These are phyloP conservation scores for Spheniscus humboldti DNA, from an alignment of 2,797 vertebrate species.

Conservation along the genomic window DNA sequence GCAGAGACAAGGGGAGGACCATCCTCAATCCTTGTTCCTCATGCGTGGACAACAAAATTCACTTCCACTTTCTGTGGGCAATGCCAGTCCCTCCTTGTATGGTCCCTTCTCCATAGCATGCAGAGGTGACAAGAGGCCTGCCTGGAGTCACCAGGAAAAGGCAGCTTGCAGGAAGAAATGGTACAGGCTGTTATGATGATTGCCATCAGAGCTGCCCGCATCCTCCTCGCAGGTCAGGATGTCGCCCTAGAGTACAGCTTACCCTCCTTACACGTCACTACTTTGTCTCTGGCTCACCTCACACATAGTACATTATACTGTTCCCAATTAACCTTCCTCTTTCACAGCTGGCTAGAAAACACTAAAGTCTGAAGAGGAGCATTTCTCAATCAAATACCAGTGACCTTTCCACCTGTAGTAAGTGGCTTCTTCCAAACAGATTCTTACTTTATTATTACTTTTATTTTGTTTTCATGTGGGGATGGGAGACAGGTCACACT, in stretches of 20 bases:
- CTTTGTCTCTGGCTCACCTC: background rate
- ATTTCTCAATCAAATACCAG: slow-evolving; percentile 7
- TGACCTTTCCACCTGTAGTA: background rate
- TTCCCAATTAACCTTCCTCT: background rate
- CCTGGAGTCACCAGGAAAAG: background rate
- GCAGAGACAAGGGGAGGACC: background rate
- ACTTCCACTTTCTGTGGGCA: background rate
- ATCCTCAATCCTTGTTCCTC: background rate
- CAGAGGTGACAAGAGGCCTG: background rate
- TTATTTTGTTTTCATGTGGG: background rate
- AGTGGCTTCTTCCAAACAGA: background rate
- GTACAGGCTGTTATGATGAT: background rate
- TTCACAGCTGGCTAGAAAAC: background rate
- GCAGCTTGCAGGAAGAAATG: background rate
- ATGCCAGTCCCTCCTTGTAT: background rate
- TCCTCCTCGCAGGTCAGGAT: background rate
- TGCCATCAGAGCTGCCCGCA: background rate
- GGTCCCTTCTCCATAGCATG: background rate
- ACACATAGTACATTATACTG: background rate
- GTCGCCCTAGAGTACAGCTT: background rate
- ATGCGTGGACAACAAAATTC: background rate
- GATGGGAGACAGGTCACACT: background rate
- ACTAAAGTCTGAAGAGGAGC: background rate
- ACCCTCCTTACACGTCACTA: background rate
- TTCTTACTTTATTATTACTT: background rate